Percentiles rank a stretch among this genome's conserved stretches.
Evolutionary conservation across 2,797 vertebrate genomes (phyloP).

Genomic region (Buceros bicornis): DNA sequence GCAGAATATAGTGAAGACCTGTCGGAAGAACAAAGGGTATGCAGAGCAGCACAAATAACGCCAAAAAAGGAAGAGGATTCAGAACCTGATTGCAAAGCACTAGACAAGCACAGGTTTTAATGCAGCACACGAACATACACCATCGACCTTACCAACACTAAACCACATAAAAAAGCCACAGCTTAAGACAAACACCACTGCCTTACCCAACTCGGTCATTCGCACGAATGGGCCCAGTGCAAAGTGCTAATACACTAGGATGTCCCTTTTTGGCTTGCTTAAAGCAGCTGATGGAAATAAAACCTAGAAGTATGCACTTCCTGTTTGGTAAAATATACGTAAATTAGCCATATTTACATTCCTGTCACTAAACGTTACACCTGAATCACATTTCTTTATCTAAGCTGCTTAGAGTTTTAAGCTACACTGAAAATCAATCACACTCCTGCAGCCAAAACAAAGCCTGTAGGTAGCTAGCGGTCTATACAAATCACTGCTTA

Average conservation of each 20-base stretch:
- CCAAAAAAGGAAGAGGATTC: background rate
- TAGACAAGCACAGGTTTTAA: background rate
- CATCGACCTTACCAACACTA: background rate
- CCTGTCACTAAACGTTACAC: background rate
- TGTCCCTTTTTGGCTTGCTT: background rate
- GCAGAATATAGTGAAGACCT: background rate
- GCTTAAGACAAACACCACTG: background rate
- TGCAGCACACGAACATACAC: background rate
- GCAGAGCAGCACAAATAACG: background rate
- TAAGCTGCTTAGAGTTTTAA: background rate
- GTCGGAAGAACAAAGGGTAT: background rate
- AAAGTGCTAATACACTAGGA: background rate
- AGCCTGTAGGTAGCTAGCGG: background rate
- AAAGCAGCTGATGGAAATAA: background rate
- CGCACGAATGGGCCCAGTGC: background rate
- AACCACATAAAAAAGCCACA: background rate
- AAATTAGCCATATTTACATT: background rate
- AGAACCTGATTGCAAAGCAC: background rate
- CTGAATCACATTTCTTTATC: background rate
- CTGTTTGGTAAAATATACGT: background rate
- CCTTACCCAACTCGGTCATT: background rate
- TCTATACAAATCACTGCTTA: background rate
- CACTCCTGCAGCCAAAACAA: background rate
- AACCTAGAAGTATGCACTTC: background rate
- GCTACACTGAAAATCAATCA: background rate